phyloP scores from a whole-genome alignment of 1,140 invertebrate species.

The Rhagoletis zephyria region DNA sequence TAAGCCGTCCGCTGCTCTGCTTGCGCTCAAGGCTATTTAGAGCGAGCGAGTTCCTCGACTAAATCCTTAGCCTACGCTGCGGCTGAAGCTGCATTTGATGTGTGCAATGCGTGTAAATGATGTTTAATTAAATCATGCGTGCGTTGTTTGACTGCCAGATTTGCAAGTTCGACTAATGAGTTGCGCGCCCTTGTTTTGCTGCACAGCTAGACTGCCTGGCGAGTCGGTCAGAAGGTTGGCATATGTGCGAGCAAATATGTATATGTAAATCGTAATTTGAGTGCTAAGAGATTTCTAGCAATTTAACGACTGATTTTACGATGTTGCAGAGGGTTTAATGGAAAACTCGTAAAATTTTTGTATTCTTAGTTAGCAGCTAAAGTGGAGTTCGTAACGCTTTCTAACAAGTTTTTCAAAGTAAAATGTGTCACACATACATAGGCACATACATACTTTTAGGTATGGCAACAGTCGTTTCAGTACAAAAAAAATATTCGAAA shows the following conservation, averaged over 20 bases:
- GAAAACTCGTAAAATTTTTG: neutral
- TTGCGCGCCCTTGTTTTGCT: neutral
- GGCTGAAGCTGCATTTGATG: neutral
- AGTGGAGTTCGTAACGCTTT: neutral
- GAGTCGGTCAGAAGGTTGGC: slow-evolving; percentile 7
- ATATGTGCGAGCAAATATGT: slow-evolving; percentile 21
- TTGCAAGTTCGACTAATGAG: slow-evolving; percentile 48
- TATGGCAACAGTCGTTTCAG: no score
- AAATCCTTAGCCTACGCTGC: no score
- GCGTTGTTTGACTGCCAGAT: slow-evolving; percentile 32
- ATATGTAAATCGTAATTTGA: neutral
- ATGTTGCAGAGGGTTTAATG: neutral
- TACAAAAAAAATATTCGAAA: neutral
- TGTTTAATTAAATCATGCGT: slow-evolving; percentile 45
- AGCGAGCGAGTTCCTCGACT: neutral
- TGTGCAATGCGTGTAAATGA: slow-evolving; percentile 50
- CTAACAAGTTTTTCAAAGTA: neutral
- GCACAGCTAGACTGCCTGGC: neutral
- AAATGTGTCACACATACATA: neutral
- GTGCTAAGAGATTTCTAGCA: neutral
- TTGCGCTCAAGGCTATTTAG: neutral
- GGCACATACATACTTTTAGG: neutral
- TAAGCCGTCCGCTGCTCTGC: slow-evolving; percentile 12
- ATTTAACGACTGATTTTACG: slow-evolving; percentile 41
- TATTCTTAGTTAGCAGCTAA: neutral